phyloP scores from a whole-genome alignment of 2,113 vertebrate genomes.

The Saccopteryx bilineata region DNA sequence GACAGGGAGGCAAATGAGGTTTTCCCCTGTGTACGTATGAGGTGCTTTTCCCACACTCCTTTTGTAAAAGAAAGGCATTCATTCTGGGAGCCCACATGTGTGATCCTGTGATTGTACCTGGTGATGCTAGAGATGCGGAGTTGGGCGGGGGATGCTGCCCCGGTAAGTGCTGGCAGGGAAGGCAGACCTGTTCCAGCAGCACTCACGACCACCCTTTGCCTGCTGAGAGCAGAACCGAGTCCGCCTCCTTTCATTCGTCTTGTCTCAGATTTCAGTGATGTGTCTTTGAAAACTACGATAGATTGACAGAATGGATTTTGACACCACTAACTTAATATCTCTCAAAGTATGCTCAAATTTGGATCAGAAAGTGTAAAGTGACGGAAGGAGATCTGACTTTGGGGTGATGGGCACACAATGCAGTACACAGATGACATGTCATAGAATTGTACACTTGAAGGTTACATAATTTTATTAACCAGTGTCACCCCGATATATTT shows the following conservation, averaged over 20 bases:
- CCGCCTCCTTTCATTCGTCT: neutral
- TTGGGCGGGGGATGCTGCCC: too few species aligned
- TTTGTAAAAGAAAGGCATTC: neutral
- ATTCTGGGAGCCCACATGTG: neutral
- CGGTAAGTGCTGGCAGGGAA: neutral
- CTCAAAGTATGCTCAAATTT: neutral
- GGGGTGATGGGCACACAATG: neutral
- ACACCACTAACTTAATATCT: neutral
- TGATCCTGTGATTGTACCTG: neutral
- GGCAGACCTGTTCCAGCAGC: rapidly evolving
- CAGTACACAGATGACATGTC: neutral
- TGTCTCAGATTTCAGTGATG: neutral
- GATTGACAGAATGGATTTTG: neutral
- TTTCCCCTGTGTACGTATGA: neutral
- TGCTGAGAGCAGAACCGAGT: too few species aligned
- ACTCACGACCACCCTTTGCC: neutral
- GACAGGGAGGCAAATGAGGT: neutral
- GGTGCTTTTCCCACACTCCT: neutral
- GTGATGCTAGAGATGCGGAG: neutral
- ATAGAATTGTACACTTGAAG: neutral
- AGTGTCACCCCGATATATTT: neutral
- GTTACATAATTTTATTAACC: neutral
- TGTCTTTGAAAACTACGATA: neutral
- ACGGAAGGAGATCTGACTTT: neutral
- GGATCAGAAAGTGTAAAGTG: neutral